These are phyloP conservation scores for Selenia dentaria DNA, from an alignment of 2,888 invertebrate species.

Conservation along the genomic window DNA sequence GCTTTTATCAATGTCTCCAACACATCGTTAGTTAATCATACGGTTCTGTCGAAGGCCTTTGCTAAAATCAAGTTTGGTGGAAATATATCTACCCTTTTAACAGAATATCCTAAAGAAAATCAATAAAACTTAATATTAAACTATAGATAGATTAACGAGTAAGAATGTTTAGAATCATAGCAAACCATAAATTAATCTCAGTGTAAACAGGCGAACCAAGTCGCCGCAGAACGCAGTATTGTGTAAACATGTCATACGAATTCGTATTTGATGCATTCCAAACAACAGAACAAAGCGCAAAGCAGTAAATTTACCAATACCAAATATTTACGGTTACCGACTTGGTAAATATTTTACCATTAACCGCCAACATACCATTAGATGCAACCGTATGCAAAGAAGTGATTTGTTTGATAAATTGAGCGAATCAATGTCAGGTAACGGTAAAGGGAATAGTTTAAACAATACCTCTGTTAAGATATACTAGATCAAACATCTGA, in stretches of 20 bases:
- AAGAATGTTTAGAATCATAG: conserved; percentile 14
- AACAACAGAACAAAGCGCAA: conserved; percentile 37
- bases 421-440: conserved; percentile 14
- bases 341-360: conserved; percentile 15
- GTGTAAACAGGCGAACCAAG: conserved; percentile 15
- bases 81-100: too few relatives aligned
- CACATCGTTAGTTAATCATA: too few relatives aligned
- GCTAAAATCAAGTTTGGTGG: too few relatives aligned
- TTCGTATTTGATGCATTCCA: conserved; percentile 41
- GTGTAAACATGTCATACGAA: conserved; percentile 55
- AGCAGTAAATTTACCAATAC: conserved; percentile 35
- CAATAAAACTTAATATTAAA: too few relatives aligned
- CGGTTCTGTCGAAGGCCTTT: too few relatives aligned
- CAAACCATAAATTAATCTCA: conserved; percentile 11
- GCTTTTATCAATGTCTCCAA: too few relatives aligned
- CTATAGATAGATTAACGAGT: too few relatives aligned
- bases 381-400: conserved; percentile 26
- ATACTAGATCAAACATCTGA: too few relatives aligned
- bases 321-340: conserved; percentile 23
- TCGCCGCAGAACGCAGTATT: conserved; percentile 35
- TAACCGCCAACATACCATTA: background rate
- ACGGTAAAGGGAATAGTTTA: conserved; percentile 6
- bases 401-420: conserved; percentile 22
- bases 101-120: too few relatives aligned
- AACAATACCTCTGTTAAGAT: background rate